A percentile compares a stretch with the other conserved stretches of the same genome.
Conservation (phyloP, 2,113 vertebrate species). For the Ivindomyrus marchei region DNA sequence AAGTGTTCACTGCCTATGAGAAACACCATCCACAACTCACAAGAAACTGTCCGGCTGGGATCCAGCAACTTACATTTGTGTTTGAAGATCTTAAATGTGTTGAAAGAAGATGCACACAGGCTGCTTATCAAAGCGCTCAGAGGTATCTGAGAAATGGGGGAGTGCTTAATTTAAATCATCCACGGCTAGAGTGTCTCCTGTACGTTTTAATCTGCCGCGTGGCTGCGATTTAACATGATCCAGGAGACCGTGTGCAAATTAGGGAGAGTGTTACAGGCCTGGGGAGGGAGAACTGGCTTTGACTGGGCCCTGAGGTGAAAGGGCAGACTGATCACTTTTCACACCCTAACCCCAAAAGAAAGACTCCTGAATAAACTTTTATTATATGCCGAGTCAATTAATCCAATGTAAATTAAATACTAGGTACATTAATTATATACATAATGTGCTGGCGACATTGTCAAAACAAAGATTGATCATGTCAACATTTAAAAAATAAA, state of each 20-base stretch:
- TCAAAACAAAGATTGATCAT: neutral
- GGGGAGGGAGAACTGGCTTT: neutral
- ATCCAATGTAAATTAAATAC: neutral
- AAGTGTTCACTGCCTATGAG: constrained; percentile 15
- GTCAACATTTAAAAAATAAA: neutral
- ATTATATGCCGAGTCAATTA: neutral
- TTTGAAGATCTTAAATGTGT: constrained; percentile 23
- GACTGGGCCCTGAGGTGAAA: neutral
- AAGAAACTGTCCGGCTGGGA: constrained; percentile 6
- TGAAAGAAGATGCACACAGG: constrained; percentile 20
- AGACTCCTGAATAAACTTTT: neutral
- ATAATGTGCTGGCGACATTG: neutral
- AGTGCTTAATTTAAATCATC: constrained; percentile 25
- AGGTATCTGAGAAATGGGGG: neutral
- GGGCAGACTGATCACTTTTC: neutral
- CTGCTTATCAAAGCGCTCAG: constrained; percentile 13
- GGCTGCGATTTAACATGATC: neutral
- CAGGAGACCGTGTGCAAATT: constrained; percentile 5
- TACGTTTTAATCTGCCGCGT: neutral
- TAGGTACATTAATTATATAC: neutral
- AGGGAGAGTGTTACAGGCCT: neutral
- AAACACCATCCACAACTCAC: constrained; percentile 10
- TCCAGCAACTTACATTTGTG: constrained; percentile 8
- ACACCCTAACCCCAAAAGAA: neutral
- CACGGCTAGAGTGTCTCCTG: constrained; percentile 21